Evolutionary conservation across 64 coral and sea anemone genomes (phyloP).

Genomic region (Dendrophyllia cribrosa): DNA sequence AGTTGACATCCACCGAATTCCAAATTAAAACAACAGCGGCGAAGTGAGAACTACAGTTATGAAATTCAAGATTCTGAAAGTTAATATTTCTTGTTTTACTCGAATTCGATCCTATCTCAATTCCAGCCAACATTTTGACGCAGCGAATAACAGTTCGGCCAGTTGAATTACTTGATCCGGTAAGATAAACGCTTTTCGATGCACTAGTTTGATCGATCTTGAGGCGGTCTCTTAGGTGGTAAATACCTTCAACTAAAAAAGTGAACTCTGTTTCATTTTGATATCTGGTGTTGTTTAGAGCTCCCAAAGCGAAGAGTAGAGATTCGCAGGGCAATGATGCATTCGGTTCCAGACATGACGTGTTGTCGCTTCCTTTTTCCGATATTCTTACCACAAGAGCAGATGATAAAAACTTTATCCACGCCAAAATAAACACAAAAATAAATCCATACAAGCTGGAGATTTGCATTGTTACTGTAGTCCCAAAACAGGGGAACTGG

Average conservation of each 20-base stretch:
- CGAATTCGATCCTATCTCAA: background rate
- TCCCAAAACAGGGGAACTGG: no score
- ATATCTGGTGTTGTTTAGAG: background rate
- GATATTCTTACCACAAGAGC: background rate
- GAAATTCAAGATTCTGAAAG: constrained; percentile 60
- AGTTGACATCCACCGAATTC: constrained; percentile 49
- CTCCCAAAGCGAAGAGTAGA: background rate
- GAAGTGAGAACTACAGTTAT: constrained; percentile 67
- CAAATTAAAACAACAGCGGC: constrained; percentile 74
- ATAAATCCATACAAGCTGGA: no score
- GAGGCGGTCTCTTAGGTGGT: background rate
- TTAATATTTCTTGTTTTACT: constrained; percentile 56
- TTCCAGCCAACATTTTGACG: background rate
- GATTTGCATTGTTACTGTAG: no score
- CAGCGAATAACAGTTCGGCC: constrained; percentile 15
- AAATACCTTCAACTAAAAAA: constrained; percentile 33
- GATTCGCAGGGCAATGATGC: background rate
- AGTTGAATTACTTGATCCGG: background rate
- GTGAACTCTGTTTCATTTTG: constrained; percentile 3
- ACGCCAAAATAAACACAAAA: background rate
- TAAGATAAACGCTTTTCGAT: background rate
- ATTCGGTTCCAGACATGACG: background rate
- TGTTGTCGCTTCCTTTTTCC: background rate
- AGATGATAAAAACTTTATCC: background rate
- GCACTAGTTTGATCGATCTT: constrained; percentile 14